Base-by-base conservation (phyloP, 2,797 vertebrate species). In the Oryzias sinensis region DNA sequence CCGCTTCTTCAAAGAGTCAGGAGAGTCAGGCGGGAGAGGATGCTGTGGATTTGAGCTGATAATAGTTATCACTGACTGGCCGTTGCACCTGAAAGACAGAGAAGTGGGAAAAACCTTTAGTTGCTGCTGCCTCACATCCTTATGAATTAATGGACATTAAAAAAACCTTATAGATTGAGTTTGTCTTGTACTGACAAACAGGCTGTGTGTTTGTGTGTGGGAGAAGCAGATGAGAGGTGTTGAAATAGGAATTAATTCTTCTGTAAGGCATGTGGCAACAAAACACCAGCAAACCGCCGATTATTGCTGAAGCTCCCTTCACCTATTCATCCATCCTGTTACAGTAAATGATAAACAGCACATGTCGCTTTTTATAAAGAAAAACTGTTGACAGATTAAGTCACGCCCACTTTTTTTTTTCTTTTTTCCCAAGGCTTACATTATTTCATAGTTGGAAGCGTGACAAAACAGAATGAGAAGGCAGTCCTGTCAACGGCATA, bases 31-130 rank as follows among this genome's bases (percentile, higher is more conserved):
- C 15, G 95, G 94, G 65, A 94, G 81, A 46, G 94, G 94, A 78
- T 96, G 94, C 74, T 94, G 33, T 3, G 33, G 33, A 37, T 37
- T 94, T 1, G 66, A 56, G 48, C 92, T 91, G 0, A 94, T 88
- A 52, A 93, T 95, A 33, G 97, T 94, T 42, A 99, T 98, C 79
- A 98, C 96, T 0, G 97, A 99, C 20, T 93, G 93, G 68, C 94
- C 90, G 77, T 90, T 95, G 65, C 88, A 89, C 86, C 96, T 98
- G 5, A 53, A 29, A 72, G 22, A 72, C 18, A 70, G 6, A 37
- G 11, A 37, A 40, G 14, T 2, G 49, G 1, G 1, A 37, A 45
- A 56, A 17, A n/a, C 9, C 43, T 18, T 22, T 8, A 15, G 17
- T 5, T 51, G 37, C 15, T 18, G 16, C 16, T 43, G 22, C 14